phyloP scores from a whole-genome alignment of 2,797 vertebrate genomes.

The Columba guinea region DNA sequence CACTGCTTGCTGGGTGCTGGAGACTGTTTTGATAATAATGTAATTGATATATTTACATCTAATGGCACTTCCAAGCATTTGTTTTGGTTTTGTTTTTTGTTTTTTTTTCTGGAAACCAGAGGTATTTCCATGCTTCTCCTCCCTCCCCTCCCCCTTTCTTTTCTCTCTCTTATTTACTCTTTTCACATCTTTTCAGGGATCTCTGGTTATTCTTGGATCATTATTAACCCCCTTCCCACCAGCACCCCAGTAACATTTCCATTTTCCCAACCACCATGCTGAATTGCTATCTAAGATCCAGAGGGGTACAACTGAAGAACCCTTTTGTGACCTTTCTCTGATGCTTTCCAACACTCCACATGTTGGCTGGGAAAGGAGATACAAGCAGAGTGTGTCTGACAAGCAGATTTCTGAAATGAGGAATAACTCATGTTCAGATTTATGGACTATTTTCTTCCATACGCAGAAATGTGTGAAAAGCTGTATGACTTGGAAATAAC shows the following conservation, averaged over 20 bases:
- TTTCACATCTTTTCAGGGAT: neutral
- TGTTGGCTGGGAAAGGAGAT: neutral
- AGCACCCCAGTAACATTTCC: neutral
- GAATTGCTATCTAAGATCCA: neutral
- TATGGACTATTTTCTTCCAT: neutral
- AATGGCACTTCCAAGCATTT: neutral
- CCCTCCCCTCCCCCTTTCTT: neutral
- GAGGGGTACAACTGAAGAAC: neutral
- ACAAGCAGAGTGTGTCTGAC: neutral
- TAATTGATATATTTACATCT: neutral
- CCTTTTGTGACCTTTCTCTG: neutral
- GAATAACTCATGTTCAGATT: neutral
- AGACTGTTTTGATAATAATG: neutral
- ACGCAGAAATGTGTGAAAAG: neutral
- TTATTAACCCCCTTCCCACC: neutral
- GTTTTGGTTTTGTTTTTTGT: neutral
- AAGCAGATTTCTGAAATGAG: neutral
- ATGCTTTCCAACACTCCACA: neutral
- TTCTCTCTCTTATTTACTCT: neutral
- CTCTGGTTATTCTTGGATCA: neutral
- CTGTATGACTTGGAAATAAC: neutral
- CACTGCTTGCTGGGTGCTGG: rapidly evolving
- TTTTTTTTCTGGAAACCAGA: neutral
- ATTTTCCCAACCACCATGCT: neutral
- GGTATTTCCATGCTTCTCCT: neutral